Percentiles rank a stretch among this genome's conserved stretches.
phyloP scores from a whole-genome alignment of 2,113 vertebrate species.

The Spea bombifrons region DNA sequence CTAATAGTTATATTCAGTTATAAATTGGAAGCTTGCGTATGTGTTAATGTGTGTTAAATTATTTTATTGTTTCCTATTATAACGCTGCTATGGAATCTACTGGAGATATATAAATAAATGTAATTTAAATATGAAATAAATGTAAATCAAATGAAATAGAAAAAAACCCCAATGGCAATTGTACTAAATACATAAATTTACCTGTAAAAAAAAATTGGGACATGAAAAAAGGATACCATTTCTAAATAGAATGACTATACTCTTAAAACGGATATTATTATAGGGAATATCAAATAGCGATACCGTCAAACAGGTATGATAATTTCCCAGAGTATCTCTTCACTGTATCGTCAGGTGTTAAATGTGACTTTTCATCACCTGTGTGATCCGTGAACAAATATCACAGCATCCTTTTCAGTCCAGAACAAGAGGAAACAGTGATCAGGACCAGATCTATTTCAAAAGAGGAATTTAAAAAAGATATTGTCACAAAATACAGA shows the following conservation, averaged over 20 bases:
- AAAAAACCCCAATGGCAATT: too few relatives aligned
- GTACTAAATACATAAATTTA: too few relatives aligned
- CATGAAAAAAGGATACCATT: too few relatives aligned
- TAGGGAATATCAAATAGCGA: conserved; percentile 8
- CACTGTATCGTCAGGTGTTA: conserved; percentile 12
- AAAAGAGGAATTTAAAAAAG: conserved; percentile 36
- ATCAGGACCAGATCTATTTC: conserved; percentile 33
- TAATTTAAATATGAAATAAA: too few relatives aligned
- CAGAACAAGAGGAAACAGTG: background rate
- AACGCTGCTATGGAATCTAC: too few relatives aligned
- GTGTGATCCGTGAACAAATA: background rate
- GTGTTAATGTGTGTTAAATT: too few relatives aligned
- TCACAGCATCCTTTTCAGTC: background rate
- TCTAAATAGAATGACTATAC: background rate
- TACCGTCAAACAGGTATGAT: background rate
- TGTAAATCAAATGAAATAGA: too few relatives aligned
- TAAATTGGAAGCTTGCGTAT: too few relatives aligned
- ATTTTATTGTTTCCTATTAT: too few relatives aligned
- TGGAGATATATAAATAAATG: too few relatives aligned
- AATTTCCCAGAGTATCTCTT: conserved; percentile 10
- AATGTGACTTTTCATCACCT: conserved; percentile 12
- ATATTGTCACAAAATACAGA: background rate
- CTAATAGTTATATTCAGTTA: too few relatives aligned
- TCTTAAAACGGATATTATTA: background rate
- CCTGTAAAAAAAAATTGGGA: background rate